Evolutionary conservation across 2,113 vertebrate genomes (phyloP).

Genomic region (Oncorhynchus nerka): DNA sequence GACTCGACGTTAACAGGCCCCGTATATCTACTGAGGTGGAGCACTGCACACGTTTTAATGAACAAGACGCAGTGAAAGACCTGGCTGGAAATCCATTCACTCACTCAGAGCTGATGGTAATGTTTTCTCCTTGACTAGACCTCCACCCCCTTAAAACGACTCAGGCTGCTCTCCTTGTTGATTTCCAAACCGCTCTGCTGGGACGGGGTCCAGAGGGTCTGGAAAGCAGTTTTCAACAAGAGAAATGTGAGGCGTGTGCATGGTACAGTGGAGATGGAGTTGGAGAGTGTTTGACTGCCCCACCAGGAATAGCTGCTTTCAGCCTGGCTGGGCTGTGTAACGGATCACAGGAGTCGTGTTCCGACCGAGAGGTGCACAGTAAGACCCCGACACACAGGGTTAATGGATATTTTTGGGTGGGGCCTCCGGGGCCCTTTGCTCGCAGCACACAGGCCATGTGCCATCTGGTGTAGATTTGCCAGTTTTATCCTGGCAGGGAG

Average conservation of each 20-base stretch:
- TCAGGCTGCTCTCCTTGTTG: slow-evolving; percentile 20
- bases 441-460: slow-evolving; percentile 6
- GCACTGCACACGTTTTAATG: slow-evolving; percentile 1
- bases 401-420: slow-evolving; percentile 39
- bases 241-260: slow-evolving; percentile 42
- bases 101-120: slow-evolving; percentile 26
- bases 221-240: slow-evolving; percentile 50
- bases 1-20: neutral
- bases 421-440: neutral
- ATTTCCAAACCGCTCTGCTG: slow-evolving; percentile 45
- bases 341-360: slow-evolving; percentile 17
- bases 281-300: slow-evolving; percentile 30
- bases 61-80: neutral
- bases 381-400: slow-evolving; percentile 6
- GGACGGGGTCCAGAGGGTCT: slow-evolving; percentile 52
- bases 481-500: slow-evolving; percentile 36
- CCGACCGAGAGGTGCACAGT: neutral
- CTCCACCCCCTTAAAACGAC: neutral
- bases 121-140: slow-evolving; percentile 10
- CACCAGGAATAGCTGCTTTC: slow-evolving; percentile 32
- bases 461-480: slow-evolving; percentile 56
- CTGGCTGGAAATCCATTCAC: neutral
- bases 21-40: neutral
- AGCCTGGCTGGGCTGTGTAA: slow-evolving; percentile 15
- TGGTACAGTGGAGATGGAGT: neutral